Evolutionary conservation across 2,113 vertebrate genomes (phyloP), one percentile per base, ranked within the genome.

Genomic region (Setophaga petechia): DNA sequence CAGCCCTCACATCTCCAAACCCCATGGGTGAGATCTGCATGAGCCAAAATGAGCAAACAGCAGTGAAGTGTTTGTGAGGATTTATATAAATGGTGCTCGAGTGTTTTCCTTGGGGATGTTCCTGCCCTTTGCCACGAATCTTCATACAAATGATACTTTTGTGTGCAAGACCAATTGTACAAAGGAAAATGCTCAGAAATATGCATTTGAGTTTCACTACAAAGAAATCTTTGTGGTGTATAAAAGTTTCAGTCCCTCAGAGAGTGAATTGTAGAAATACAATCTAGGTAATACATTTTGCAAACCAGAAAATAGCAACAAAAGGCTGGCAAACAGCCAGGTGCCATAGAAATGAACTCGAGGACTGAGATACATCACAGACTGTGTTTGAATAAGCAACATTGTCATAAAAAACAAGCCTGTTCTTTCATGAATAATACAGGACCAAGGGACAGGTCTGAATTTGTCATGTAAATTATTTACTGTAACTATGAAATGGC

Each of bases 391-490:
- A 94, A 59, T 84, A 92, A 87, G 61, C 55, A 95, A 81, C n/a
- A 22, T 5, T 77, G 61, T 68, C 88, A 88, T 72, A 84, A 92
- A 92, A 77, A 6, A 18, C 61, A 84, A 86, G 41, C n/a, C 55
- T 11, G 14, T 44, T 93, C 89, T 30, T 81, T 94, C 92, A 94
- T 96, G 93, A 94, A 96, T 96, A 94, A 96, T 90, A 81, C 72
- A 93, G 75, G 79, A 72, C 72, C 65, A 20, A 28, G 66, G 81
- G 86, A 93, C 88, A 93, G 72, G 73, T 90, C 83, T 88, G 83
- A 84, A 93, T 96, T 96, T 93, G 92, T 94, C 90, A 86, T 72
- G 89, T 93, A 93, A 95, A 96, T 96, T 93, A 94, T 96, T 95
- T 86, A 95, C 90, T 57, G 43, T 22, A 63, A 71, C 65, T 57